Conservation (phyloP, 2,113 vertebrate genomes). For the Noctilio leporinus region DNA sequence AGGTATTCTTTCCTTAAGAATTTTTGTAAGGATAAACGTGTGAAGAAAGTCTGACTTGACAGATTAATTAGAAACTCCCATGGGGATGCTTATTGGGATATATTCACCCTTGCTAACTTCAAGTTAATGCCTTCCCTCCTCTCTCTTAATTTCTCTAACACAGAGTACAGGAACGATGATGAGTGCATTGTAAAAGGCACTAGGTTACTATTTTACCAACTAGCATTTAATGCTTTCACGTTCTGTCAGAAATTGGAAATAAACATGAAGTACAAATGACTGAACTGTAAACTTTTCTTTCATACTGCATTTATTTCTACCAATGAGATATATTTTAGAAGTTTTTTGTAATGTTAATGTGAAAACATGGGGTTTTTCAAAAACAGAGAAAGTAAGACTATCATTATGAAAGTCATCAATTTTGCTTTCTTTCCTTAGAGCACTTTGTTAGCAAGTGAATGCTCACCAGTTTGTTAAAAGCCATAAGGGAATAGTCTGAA, state of each 20-base stretch:
- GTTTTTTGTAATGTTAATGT: neutral
- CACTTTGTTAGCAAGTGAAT: neutral
- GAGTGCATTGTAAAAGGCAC: rapidly evolving
- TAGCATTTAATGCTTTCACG: neutral
- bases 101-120: neutral
- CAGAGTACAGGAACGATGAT: neutral
- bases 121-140: neutral
- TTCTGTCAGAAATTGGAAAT: neutral
- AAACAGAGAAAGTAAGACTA: neutral
- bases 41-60: neutral
- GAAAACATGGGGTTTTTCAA: neutral
- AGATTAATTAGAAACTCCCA: neutral
- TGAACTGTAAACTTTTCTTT: neutral
- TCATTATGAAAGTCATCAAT: neutral
- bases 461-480: neutral
- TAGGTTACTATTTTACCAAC: neutral
- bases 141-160: neutral
- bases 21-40: neutral
- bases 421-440: neutral
- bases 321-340: neutral
- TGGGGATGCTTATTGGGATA: neutral
- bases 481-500: neutral
- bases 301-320: neutral
- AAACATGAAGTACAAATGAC: neutral
- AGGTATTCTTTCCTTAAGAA: neutral